Base-by-base conservation (phyloP, 23 tunicate species). In the Aplidium turbinatum region DNA sequence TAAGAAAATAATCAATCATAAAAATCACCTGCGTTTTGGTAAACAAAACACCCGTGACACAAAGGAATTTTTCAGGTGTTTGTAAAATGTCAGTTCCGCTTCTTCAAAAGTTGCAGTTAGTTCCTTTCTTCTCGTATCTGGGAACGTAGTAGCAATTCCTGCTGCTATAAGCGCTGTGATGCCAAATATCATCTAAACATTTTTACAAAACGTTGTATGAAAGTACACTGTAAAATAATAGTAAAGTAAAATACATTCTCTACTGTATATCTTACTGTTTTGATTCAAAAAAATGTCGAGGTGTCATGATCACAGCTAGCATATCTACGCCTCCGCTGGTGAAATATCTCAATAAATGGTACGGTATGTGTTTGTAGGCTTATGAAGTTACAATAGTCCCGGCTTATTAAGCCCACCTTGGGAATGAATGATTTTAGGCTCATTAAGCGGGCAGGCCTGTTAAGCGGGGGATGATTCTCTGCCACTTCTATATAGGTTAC, bases 131-230 rank as follows among this genome's bases (percentile, higher is more conserved):
- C 39, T 30, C 0, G 87, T 82, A 28, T 72, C 78, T 21, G 71
- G 72, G 48, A 82, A 74, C 20, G 58, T 72, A 16, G 47, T 19
- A 3, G 79, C 65, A 31, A 74, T 19, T 0, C 58, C 0, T 1
- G 65, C 87, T 2, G 79, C 87, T 23, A 72, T 6, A 29, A 57
- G 33, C 0, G 87, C 65, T 19, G 57, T 50, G 31, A 82, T 2
- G 1, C 87, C 87, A 46, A 70, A 82, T 4, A 82, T 82, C 24
- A 58, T 38, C 87, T 82, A 32, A 27, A 80, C 70, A 67, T n/a
- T n/a, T n/a, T n/a, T n/a, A 11, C 16, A 45, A 16, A 11, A 45
- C 16, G 13, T 45, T 11, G 50, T 45, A 45, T 45, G 16, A 45
- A 45, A 11, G 50, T 45, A 16, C 16, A 45, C 16, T 11, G 50